Evolutionary conservation across 2,113 vertebrate species (phyloP).

Genomic region (Sigmodon hispidus): DNA sequence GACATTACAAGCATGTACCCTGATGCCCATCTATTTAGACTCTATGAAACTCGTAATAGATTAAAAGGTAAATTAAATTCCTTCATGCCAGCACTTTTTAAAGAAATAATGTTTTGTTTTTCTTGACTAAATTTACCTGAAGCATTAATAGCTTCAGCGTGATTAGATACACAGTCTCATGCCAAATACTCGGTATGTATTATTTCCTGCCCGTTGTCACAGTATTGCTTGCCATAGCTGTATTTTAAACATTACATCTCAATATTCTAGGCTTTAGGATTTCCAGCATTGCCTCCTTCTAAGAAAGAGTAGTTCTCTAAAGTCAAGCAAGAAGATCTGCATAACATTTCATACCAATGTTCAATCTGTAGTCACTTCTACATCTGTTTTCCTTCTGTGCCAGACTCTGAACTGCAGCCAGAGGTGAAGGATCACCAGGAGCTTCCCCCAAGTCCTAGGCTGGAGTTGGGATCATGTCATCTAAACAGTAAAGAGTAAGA

Average conservation of each 20-base stretch:
- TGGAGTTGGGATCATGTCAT: not conserved
- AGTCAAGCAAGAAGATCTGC: not conserved
- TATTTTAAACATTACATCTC: slow-evolving; percentile 4
- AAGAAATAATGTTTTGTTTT: not conserved
- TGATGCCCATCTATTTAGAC: not conserved
- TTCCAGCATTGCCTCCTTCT: not conserved
- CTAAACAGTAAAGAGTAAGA: not conserved
- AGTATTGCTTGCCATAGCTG: not conserved
- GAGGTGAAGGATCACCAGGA: not conserved
- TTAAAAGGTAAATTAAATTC: not conserved
- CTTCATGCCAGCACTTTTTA: not conserved
- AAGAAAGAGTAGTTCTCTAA: not conserved
- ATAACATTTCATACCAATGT: not conserved
- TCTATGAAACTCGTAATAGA: not conserved
- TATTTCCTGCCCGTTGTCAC: not conserved
- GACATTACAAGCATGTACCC: not conserved
- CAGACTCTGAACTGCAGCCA: not conserved
- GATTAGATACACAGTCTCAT: not conserved
- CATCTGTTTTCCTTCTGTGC: not conserved
- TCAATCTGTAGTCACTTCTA: not conserved
- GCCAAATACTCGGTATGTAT: not conserved
- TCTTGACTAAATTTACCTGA: not conserved
- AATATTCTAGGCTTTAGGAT: not conserved
- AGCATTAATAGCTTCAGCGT: not conserved
- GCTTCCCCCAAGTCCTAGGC: not conserved